A percentile compares a stretch with the other conserved stretches of the same genome.
Evolutionary conservation across 2,888 invertebrate species (phyloP).

Genomic region (Rugalucina vietnamica): DNA sequence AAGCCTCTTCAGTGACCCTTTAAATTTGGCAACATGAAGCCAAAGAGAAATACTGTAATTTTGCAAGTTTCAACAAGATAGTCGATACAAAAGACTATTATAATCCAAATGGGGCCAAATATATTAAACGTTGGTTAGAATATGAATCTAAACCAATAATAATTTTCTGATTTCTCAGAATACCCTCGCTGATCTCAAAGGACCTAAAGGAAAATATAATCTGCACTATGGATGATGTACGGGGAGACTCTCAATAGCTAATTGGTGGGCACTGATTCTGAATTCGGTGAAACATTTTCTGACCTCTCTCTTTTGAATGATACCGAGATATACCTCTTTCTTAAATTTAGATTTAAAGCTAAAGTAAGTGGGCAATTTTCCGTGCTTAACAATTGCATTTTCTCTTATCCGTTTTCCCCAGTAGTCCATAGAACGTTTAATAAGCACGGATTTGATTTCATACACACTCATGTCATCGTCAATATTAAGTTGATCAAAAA

Average conservation of each 20-base stretch:
- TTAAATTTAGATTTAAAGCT: neutral
- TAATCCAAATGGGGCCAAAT: too few species aligned
- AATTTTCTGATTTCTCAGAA: too few species aligned
- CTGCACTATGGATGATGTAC: too few species aligned
- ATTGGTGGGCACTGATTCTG: neutral
- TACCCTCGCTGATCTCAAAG: too few species aligned
- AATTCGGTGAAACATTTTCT: neutral
- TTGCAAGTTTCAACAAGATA: too few species aligned
- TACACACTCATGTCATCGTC: neutral
- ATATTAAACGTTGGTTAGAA: too few species aligned
- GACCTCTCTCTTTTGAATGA: neutral
- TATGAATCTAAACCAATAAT: too few species aligned
- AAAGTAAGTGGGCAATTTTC: neutral
- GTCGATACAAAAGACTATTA: too few species aligned
- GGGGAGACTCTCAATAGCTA: slow-evolving; percentile 4
- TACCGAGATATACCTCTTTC: neutral
- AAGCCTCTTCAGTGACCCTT: too few species aligned
- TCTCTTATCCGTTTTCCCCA: neutral
- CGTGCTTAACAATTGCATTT: neutral
- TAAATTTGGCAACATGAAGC: too few species aligned
- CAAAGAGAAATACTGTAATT: too few species aligned
- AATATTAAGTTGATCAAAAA: neutral
- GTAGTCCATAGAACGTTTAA: neutral
- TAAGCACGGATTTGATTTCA: neutral
- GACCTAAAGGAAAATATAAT: too few species aligned